Percentiles rank a stretch among this genome's conserved stretches.
Conservation (phyloP, 2,113 vertebrate species). For the Phrynocephalus versicolor region DNA sequence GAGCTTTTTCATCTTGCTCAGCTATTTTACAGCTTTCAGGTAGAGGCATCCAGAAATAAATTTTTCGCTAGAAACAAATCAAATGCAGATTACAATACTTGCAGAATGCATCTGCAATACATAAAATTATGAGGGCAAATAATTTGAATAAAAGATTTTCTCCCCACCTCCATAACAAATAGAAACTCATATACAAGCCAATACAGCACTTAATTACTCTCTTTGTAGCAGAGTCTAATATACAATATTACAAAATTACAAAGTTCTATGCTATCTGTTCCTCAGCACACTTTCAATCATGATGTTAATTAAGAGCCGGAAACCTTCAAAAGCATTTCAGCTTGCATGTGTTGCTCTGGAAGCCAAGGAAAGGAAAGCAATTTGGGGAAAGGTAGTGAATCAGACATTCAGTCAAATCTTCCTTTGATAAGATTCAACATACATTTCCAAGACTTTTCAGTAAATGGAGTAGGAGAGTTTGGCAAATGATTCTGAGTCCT, state of each 20-base stretch:
- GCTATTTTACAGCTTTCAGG: not conserved
- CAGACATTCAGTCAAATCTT: not conserved
- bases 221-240: not conserved
- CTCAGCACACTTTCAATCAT: not conserved
- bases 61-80: not conserved
- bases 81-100: not conserved
- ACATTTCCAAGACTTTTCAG: not conserved
- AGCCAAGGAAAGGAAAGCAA: slow-evolving; percentile 17
- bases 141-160: not conserved
- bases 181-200: not conserved
- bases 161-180: not conserved
- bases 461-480: slow-evolving; percentile 31
- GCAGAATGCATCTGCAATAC: not conserved
- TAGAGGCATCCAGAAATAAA: not conserved
- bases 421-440: slow-evolving; percentile 13
- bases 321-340: slow-evolving; percentile 7
- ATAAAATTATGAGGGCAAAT: not conserved
- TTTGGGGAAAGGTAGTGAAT: not conserved
- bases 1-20: not conserved
- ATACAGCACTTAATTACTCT: slow-evolving; percentile 7
- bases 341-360: not conserved
- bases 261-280: slow-evolving; percentile 4
- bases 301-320: slow-evolving; percentile 24
- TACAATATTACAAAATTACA: slow-evolving; percentile 12
- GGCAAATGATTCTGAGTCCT: slow-evolving; percentile 26